Evolutionary conservation across 2,113 vertebrate genomes (phyloP).

Genomic region (Nycticryphes semicollaris): DNA sequence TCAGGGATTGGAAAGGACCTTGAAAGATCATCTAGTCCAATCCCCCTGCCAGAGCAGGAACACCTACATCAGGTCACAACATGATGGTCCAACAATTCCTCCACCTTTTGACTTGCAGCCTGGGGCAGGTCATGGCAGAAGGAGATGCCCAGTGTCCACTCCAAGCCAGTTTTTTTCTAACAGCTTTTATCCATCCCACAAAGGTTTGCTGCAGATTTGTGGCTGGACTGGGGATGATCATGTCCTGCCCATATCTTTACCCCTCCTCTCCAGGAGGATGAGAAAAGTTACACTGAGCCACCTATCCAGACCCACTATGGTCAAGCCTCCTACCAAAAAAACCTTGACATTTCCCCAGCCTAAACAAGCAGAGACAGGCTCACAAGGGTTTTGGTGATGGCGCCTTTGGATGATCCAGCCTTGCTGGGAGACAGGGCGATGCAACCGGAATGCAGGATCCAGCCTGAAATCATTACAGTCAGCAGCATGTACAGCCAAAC

Average conservation of each 20-base stretch:
- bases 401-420: background rate
- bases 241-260: rapidly evolving
- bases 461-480: background rate
- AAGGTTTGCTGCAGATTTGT: background rate
- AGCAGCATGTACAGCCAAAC: conserved; percentile 8
- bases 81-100: background rate
- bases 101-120: background rate
- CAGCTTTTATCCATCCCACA: background rate
- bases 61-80: too few species aligned
- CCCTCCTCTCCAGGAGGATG: background rate
- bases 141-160: too few species aligned
- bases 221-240: background rate
- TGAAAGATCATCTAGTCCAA: too few species aligned
- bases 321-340: background rate
- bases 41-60: too few species aligned
- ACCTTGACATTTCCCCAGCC: rapidly evolving
- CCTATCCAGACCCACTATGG: too few species aligned
- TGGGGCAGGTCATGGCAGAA: background rate
- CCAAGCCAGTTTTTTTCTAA: background rate
- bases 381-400: rapidly evolving
- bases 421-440: background rate
- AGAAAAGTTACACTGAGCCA: background rate
- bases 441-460: background rate
- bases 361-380: background rate
- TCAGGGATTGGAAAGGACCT: too few species aligned